Conservation (phyloP, 2,113 vertebrate genomes). For the Chroicocephalus ridibundus region DNA sequence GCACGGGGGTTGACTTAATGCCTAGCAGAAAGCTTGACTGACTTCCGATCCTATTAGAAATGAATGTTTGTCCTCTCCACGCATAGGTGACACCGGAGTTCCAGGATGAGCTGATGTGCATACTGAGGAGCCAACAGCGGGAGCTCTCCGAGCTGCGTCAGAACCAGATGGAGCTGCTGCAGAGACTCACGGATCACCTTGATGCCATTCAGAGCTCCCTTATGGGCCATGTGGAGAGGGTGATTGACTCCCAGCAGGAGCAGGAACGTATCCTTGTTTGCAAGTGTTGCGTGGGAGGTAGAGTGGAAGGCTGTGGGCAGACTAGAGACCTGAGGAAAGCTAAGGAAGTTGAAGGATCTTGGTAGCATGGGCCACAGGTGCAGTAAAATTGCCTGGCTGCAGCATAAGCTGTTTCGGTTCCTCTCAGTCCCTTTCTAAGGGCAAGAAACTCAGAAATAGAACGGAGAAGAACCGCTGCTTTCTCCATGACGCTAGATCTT, state of each 20-base stretch:
- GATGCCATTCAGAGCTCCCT: conserved; percentile 88
- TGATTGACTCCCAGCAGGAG: conserved; percentile 86
- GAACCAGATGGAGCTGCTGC: conserved; percentile 83
- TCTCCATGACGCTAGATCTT: neutral
- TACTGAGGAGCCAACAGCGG: conserved; percentile 90
- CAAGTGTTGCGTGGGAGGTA: accelerated
- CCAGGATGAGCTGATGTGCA: conserved; percentile 86
- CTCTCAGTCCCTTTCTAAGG: neutral
- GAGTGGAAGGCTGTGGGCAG: neutral
- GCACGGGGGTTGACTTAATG: neutral
- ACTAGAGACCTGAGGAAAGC: neutral
- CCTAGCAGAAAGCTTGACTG: neutral
- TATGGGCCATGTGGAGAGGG: conserved; percentile 85
- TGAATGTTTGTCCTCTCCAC: neutral
- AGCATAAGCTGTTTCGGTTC: neutral
- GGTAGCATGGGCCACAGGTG: accelerated
- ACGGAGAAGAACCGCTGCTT: neutral
- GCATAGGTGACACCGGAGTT: conserved; percentile 78
- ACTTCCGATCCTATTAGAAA: neutral
- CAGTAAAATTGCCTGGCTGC: neutral
- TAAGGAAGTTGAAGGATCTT: neutral
- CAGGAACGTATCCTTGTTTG: conserved; percentile 92
- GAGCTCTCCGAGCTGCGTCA: conserved; percentile 87
- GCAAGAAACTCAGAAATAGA: neutral
- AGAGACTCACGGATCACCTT: conserved; percentile 82